Percentiles rank a stretch among this genome's conserved stretches.
Evolutionary conservation across 2,113 vertebrate genomes (phyloP).

Genomic region (Ammodytes marinus): DNA sequence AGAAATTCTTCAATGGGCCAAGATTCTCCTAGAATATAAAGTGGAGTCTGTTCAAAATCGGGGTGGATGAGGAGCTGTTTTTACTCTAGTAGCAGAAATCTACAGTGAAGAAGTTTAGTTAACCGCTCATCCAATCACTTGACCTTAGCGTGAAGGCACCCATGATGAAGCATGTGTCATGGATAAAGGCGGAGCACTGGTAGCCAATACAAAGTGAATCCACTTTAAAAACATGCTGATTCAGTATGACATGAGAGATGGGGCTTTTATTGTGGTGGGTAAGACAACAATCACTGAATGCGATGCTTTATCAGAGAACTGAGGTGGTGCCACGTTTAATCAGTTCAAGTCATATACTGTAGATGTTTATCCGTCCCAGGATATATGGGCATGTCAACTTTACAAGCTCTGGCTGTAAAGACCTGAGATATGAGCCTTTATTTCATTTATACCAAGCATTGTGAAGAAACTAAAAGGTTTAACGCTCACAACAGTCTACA

Average conservation of each 20-base stretch:
- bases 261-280: constrained; percentile 26
- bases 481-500: not conserved
- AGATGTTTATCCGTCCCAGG: constrained; percentile 65
- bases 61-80: not conserved
- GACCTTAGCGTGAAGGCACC: not conserved
- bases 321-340: constrained; percentile 45
- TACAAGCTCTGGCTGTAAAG: constrained; percentile 43
- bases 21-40: not conserved
- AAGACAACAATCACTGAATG: constrained; percentile 52
- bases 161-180: constrained; percentile 47
- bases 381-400: constrained; percentile 57
- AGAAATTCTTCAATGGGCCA: not conserved
- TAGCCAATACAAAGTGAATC: constrained; percentile 9
- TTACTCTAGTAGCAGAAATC: not conserved
- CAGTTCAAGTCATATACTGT: constrained; percentile 39
- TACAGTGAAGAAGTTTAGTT: not conserved
- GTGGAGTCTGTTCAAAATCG: not conserved
- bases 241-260: constrained; percentile 66
- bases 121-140: too few species aligned
- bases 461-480: constrained; percentile 10
- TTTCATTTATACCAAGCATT: constrained; percentile 13
- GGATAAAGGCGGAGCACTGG: not conserved
- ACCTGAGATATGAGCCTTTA: constrained; percentile 44
- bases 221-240: constrained; percentile 64
- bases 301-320: constrained; percentile 53